phyloP scores from a whole-genome alignment of 2,113 vertebrate species.

The Dicaeum eximium region DNA sequence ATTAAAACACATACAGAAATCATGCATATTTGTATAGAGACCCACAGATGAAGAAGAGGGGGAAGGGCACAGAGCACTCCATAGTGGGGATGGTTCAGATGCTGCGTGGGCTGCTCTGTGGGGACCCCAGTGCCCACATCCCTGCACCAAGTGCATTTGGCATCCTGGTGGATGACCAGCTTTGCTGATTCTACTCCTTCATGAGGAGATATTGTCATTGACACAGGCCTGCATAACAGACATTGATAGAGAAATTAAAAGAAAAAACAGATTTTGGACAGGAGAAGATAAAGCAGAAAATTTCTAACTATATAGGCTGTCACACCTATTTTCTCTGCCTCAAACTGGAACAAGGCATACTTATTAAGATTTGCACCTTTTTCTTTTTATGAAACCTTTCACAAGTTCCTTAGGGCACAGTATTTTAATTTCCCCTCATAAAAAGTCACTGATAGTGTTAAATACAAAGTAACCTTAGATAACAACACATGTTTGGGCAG shows the following conservation, averaged over 20 bases:
- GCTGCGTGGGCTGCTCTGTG: fast-evolving
- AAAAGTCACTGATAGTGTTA: neutral
- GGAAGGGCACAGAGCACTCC: neutral
- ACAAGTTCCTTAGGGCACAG: neutral
- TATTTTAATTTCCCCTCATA: neutral
- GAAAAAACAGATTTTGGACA: neutral
- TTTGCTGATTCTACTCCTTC: neutral
- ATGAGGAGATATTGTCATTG: neutral
- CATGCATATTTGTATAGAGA: neutral
- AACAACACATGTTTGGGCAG: neutral
- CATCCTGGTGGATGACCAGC: neutral
- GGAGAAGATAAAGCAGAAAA: neutral
- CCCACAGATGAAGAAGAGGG: neutral
- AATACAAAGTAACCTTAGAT: neutral
- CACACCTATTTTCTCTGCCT: neutral
- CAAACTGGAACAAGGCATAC: neutral
- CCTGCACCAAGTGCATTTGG: neutral
- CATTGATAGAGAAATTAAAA: neutral
- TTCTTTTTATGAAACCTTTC: neutral
- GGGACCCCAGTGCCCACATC: neutral
- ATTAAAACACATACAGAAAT: neutral
- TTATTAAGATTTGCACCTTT: neutral
- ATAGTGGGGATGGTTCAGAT: neutral
- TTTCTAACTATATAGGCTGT: neutral
- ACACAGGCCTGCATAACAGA: neutral